A percentile compares a stretch with the other conserved stretches of the same genome.
These are phyloP conservation scores for Amphimedon queenslandica DNA, from an alignment of 37 sponge, comb jelly and placozoan genomes.

Conservation along the genomic window DNA sequence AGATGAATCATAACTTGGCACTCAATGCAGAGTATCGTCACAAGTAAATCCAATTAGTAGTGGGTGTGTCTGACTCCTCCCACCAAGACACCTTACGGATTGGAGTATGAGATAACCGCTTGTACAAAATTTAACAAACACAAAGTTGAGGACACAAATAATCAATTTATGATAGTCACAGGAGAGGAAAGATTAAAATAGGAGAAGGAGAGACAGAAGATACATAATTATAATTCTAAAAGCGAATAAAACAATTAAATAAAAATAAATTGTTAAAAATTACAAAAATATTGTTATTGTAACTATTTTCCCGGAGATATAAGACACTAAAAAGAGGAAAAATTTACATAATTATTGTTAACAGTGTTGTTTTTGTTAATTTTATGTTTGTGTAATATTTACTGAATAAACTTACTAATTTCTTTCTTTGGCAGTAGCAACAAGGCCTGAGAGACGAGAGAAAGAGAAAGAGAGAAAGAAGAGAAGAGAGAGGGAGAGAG, in stretches of 20 bases:
- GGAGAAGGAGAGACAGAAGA: too few species aligned
- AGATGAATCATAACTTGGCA: slow-evolving; percentile 90
- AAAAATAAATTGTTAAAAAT: slow-evolving; percentile 6
- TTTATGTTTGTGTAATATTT: too few species aligned
- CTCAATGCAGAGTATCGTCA: slow-evolving; percentile 66
- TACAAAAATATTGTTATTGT: neutral
- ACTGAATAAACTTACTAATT: slow-evolving; percentile 38
- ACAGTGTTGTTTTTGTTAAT: neutral
- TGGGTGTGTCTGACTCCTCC: too few species aligned
- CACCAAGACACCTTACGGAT: slow-evolving; percentile 87
- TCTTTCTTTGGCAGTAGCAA: slow-evolving; percentile 70
- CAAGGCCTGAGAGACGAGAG: slow-evolving; percentile 45
- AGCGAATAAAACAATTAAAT: neutral
- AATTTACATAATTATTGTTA: neutral
- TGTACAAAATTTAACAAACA: slow-evolving; percentile 81
- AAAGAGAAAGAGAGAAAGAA: too few species aligned
- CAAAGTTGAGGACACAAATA: slow-evolving; percentile 79
- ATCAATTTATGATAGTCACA: slow-evolving; percentile 84
- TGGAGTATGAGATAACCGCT: slow-evolving; percentile 87
- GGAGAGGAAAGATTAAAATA: too few species aligned
- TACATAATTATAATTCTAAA: too few species aligned
- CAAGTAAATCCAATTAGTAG: slow-evolving; percentile 50
- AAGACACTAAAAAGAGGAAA: neutral
- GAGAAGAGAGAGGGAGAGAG: too few species aligned
- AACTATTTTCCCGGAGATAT: slow-evolving; percentile 2